Evolutionary conservation across 1,140 invertebrate genomes (phyloP), one percentile per base, ranked within the genome.

Genomic region (Arion vulgaris): DNA sequence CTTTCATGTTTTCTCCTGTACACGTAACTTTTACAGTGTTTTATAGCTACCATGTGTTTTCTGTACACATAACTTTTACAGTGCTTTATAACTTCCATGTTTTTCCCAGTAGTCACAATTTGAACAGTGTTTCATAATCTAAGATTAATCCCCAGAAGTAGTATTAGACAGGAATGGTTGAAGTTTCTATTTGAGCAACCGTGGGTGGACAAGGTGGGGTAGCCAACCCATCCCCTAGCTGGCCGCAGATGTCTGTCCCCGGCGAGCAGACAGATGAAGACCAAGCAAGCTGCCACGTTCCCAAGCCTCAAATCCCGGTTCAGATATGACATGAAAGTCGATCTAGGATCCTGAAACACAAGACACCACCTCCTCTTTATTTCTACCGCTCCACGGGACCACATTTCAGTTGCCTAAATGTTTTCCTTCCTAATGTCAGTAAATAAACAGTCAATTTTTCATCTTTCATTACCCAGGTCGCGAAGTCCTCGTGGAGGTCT

Each of bases 391-490:
- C 72, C 11, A 7, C 13, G 39, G 15, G 15, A 9, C 53, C 5
- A 2, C 5, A 11, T 66, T 66, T 66, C 62, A 72, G 19, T 38
- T 5, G 26, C 41, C 32, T 15, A 13, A 4, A 2, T 75, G 41
- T 75, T 51, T 23, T 45, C 73, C 13, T 45, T 28, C 38, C 28
- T 75, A 75, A 75, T 75, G 73, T 75, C 45, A 0, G 73, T 45
- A 75, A 75, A 75, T 75, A 75, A 75, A 75, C 73, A 75, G 45
- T 5, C 68, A 36, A 34, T 71, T 32, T 66, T 28, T 32, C n/a
- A n/a, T 7, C 62, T 32, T 66, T 28, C 7, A 66, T 66, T 32
- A 0, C 62, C 4, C 2, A 2, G 19, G 62, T 66, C 2, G 2
- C 17, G 5, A 66, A 17, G 62, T 66, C 28, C 62, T 32, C 2